Conservation (phyloP, 2,888 invertebrate genomes). For the Synanthedon vespiformis region DNA sequence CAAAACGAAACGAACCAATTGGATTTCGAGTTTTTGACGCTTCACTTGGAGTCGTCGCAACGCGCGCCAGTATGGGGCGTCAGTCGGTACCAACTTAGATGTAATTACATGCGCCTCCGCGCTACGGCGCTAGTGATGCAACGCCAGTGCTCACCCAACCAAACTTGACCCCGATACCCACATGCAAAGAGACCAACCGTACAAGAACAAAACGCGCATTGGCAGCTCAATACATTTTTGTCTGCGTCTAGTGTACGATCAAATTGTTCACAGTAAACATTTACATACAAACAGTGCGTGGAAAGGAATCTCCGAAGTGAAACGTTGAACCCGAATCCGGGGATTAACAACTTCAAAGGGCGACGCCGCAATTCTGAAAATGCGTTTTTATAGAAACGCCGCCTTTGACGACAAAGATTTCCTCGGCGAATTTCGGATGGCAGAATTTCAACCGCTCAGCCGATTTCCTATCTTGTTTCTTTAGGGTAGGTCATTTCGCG, state of each 20-base stretch:
- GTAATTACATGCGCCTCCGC: slow-evolving; percentile 34
- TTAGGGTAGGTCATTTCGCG: slow-evolving; percentile 30
- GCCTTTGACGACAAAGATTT: slow-evolving; percentile 52
- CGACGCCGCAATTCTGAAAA: slow-evolving; percentile 48
- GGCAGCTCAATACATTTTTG: slow-evolving; percentile 20
- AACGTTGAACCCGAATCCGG: slow-evolving; percentile 36
- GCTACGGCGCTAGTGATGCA: slow-evolving; percentile 23
- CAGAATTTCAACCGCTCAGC: slow-evolving; percentile 35
- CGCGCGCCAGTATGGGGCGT: slow-evolving; percentile 15
- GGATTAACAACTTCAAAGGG: slow-evolving; percentile 61
- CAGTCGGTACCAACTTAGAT: slow-evolving; percentile 20
- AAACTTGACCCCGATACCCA: slow-evolving; percentile 15
- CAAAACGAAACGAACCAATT: slow-evolving; percentile 22
- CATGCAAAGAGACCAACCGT: background rate
- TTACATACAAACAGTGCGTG: slow-evolving; percentile 21
- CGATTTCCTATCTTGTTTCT: slow-evolving; percentile 37
- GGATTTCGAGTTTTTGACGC: slow-evolving; percentile 43
- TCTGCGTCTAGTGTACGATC: slow-evolving; percentile 15
- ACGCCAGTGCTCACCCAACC: slow-evolving; percentile 13
- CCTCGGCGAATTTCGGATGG: slow-evolving; percentile 45
- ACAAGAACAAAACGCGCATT: slow-evolving; percentile 2
- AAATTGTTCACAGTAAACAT: slow-evolving; percentile 35
- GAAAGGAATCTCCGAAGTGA: slow-evolving; percentile 11
- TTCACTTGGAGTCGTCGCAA: slow-evolving; percentile 29
- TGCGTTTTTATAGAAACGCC: slow-evolving; percentile 63